Evolutionary conservation across 2,113 vertebrate species (phyloP).

Genomic region (Callithrix jacchus): DNA sequence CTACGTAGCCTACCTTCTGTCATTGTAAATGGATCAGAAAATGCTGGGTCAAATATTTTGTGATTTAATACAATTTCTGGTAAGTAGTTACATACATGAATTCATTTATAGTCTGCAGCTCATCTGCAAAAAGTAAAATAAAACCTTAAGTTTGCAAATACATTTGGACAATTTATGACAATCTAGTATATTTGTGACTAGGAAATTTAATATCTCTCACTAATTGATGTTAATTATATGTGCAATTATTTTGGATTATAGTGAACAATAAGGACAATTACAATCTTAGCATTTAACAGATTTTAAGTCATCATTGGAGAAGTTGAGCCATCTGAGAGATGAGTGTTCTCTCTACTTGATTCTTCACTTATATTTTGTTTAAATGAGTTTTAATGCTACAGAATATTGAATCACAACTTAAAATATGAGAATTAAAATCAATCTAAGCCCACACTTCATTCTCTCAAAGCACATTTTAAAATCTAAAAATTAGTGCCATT

Average conservation of each 20-base stretch:
- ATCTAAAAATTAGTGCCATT: slow-evolving; percentile 51
- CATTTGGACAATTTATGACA: slow-evolving; percentile 72
- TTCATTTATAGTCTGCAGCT: slow-evolving; percentile 61
- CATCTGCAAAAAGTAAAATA: slow-evolving; percentile 70
- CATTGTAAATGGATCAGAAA: background rate
- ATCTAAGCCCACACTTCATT: slow-evolving; percentile 34
- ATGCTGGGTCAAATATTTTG: background rate
- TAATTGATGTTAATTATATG: slow-evolving; percentile 80
- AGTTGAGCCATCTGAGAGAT: slow-evolving; percentile 32
- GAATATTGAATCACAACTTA: slow-evolving; percentile 48
- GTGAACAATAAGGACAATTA: slow-evolving; percentile 63
- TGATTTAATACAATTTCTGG: background rate
- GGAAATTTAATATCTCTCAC: slow-evolving; percentile 65
- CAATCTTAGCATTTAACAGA: slow-evolving; percentile 18
- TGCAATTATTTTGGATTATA: slow-evolving; percentile 78
- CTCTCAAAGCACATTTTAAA: slow-evolving; percentile 51
- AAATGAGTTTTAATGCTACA: slow-evolving; percentile 60
- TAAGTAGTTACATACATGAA: background rate
- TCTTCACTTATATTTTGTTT: slow-evolving; percentile 65
- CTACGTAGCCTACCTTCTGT: background rate
- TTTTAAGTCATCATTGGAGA: slow-evolving; percentile 62
- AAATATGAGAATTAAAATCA: slow-evolving; percentile 64
- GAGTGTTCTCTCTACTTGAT: slow-evolving; percentile 15
- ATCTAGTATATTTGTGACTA: slow-evolving; percentile 59
- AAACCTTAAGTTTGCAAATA: slow-evolving; percentile 54